Evolutionary conservation across 1,140 invertebrate genomes (phyloP).

Genomic region (Palaemon carinicauda): DNA sequence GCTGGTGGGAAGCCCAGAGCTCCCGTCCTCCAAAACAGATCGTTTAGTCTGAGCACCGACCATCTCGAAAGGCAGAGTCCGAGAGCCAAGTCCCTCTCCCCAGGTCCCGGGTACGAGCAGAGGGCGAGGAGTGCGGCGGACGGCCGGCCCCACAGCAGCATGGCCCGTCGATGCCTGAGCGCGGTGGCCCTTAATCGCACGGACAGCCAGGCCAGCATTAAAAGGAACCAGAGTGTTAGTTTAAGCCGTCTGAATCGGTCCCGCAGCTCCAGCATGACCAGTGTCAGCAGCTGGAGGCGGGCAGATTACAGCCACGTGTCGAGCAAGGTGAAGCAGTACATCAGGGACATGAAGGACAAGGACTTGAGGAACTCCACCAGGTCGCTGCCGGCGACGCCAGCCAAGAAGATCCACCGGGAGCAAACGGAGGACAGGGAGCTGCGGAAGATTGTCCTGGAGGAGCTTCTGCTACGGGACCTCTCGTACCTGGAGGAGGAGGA

Average conservation of each 20-base stretch:
- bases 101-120: not conserved
- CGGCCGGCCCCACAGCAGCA: not conserved
- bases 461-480: not conserved
- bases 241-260: conserved; percentile 1
- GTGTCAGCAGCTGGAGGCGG: not conserved
- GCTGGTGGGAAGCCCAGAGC: not conserved
- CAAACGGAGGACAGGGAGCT: not conserved
- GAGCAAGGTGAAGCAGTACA: conserved; percentile 38
- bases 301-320: conserved; percentile 31
- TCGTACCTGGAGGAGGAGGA: not conserved
- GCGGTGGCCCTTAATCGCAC: conserved; percentile 15
- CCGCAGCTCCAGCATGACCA: conserved; percentile 30
- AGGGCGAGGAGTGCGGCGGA: not conserved
- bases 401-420: not conserved
- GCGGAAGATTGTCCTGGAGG: not conserved
- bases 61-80: not conserved
- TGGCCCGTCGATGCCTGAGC: conserved; percentile 29
- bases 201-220: not conserved
- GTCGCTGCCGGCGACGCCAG: conserved; percentile 31
- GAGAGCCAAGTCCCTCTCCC: not conserved
- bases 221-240: conserved; percentile 2
- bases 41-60: conserved; percentile 22
- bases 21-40: not conserved
- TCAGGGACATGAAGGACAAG: conserved; percentile 35
- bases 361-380: conserved; percentile 10